Evolutionary conservation across 1,140 invertebrate genomes (phyloP), one percentile per base, ranked within the genome.

Genomic region (Meloidogyne exigua): DNA sequence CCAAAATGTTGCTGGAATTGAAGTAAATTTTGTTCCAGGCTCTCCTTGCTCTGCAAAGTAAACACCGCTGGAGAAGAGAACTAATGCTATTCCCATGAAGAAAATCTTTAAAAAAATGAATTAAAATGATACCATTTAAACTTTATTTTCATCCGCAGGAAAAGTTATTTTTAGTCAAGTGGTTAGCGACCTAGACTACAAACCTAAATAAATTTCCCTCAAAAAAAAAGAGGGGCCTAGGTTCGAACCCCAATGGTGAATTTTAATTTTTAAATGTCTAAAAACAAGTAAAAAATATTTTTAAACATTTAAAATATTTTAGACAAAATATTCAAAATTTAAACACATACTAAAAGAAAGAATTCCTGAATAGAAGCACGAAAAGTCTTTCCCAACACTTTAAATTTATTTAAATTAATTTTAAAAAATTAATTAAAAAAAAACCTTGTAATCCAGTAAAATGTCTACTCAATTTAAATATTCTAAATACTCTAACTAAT

Each of bases 291-390:
- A n/a, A 39, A 39, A 39, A 39, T 39, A 7, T 9, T 49, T 49
- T 49, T 18, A 49, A 49, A 49, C 9, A 49, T 18, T 49, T 49
- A 18, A 18, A 18, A 44, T 12, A 11, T 2, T 15, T 44, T 44
- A 2, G 2, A 44, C 18, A 49, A 49, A 3, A 57, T 57, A 15
- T 57, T 9, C 49, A n/a, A n/a, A 69, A 69, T 32, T 69, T 25
- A 23, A 44, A n/a, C 0, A 95, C 90, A 95, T 94, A 98, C 98
- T 90, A 99, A 92, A 89, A 99, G 91, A 89, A 95, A 95, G 87
- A 99, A 92, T 91, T 99, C 97, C 90, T 96, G 92, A 93, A 99
- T 96, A 88, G 95, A 98, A 88, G 97, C 96, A 90, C 96, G 98
- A 88, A 99, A 92, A 84, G 97, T 99, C 88, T 96, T 93, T 85